A percentile compares a stretch with the other conserved stretches of the same genome.
phyloP scores from a whole-genome alignment of 2,888 invertebrate species.

The Frankliniella fusca region DNA sequence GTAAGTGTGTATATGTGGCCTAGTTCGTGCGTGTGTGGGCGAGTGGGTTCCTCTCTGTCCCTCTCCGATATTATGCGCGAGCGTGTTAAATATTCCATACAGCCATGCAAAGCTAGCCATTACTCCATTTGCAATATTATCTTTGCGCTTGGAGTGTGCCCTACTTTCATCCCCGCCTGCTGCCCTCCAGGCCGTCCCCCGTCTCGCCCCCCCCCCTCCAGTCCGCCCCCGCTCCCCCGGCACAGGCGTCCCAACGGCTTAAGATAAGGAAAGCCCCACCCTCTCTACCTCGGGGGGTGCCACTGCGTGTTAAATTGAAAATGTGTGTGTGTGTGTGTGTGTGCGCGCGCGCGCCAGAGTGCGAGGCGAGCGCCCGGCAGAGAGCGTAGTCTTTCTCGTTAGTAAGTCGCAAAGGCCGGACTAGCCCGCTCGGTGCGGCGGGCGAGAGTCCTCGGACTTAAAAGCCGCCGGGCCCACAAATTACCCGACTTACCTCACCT shows the following conservation, averaged over 20 bases:
- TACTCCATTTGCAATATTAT: slow-evolving; percentile 1
- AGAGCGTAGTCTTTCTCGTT: not conserved
- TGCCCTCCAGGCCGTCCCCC: not conserved
- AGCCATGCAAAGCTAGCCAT: not conserved
- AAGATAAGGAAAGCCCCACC: not conserved
- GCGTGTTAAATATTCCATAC: not conserved
- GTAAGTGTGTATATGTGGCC: not conserved
- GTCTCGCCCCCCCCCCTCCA: not conserved
- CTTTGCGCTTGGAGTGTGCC: not conserved
- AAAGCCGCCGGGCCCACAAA: no score
- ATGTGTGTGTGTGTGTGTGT: not conserved
- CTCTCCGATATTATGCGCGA: not conserved
- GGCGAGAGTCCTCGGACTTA: no score
- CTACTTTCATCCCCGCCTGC: not conserved
- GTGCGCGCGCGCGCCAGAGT: not conserved
- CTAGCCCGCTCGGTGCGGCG: no score
- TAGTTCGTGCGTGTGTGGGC: not conserved
- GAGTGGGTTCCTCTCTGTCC: not conserved
- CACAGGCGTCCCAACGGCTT: not conserved
- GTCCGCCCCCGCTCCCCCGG: not conserved
- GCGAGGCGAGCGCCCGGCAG: not conserved
- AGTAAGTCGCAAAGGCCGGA: no score
- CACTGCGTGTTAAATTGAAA: not conserved
- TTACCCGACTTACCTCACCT: no score
- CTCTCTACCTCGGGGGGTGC: not conserved